A percentile compares a stretch with the other conserved stretches of the same genome.
Evolutionary conservation across 1,140 invertebrate genomes (phyloP).

Genomic region (Galendromus occidentalis): DNA sequence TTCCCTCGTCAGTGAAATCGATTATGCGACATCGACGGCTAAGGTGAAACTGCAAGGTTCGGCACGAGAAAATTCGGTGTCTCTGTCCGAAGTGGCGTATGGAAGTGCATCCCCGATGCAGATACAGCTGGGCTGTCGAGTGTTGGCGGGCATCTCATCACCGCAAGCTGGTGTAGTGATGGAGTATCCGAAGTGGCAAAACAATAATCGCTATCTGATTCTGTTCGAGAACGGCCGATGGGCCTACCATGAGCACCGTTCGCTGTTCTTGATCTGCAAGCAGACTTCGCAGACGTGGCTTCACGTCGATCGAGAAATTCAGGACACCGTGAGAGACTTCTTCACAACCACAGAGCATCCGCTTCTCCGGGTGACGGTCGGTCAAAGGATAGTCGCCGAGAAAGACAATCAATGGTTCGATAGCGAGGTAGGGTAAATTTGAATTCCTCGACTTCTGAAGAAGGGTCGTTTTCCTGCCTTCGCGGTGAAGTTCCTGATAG

Average conservation of each 20-base stretch:
- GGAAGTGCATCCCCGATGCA: background rate
- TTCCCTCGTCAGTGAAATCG: background rate
- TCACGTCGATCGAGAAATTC: background rate
- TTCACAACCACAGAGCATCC: background rate
- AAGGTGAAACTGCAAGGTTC: background rate
- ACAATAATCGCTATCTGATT: background rate
- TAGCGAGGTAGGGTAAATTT: too few relatives aligned
- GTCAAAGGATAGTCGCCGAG: background rate
- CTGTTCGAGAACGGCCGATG: background rate
- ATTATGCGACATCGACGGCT: background rate
- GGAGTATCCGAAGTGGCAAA: constrained; percentile 3
- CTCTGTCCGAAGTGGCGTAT: background rate
- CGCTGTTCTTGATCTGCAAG: constrained; percentile 1
- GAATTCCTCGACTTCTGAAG: too few relatives aligned
- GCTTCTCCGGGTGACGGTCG: background rate
- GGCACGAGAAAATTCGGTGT: background rate
- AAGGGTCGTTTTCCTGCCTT: too few relatives aligned
- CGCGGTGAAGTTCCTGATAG: too few relatives aligned
- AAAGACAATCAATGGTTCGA: background rate
- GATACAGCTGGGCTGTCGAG: background rate
- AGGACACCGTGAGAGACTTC: background rate
- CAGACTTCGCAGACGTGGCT: background rate
- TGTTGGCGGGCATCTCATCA: background rate
- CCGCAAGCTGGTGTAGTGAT: background rate
- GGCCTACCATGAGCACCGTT: background rate